Conservation (phyloP, 2,797 vertebrate genomes). For the Epinephelus coioides region DNA sequence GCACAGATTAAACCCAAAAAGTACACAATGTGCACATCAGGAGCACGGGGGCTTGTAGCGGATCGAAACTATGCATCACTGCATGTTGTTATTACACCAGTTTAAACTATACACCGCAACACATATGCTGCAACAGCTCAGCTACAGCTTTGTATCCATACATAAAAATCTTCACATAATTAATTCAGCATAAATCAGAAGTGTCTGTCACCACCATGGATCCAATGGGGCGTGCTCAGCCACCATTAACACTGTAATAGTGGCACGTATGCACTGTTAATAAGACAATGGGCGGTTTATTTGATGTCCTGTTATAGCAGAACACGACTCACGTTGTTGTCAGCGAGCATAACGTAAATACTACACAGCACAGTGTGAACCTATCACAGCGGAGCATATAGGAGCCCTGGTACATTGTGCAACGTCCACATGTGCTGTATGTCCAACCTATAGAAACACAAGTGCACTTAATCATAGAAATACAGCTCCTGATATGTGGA, state of each 20-base stretch:
- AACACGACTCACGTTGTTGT: background rate
- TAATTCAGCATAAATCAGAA: background rate
- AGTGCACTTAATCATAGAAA: background rate
- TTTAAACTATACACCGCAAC: background rate
- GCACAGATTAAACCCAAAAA: background rate
- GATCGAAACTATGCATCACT: too few relatives aligned
- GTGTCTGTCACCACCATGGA: background rate
- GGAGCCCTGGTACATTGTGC: slow-evolving; percentile 2
- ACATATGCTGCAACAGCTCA: background rate
- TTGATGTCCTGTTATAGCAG: background rate
- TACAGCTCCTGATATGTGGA: fast-evolving
- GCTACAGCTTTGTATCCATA: background rate
- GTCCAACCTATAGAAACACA: background rate
- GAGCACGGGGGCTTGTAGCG: background rate
- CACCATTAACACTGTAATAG: background rate
- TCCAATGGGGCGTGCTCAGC: background rate
- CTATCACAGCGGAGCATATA: slow-evolving; percentile 16
- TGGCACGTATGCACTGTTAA: background rate
- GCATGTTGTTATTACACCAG: background rate
- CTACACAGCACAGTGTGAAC: background rate
- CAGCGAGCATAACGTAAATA: background rate
- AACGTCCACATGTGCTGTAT: slow-evolving; percentile 23
- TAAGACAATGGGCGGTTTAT: background rate
- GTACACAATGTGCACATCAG: background rate
- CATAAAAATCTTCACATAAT: background rate